These are phyloP conservation scores for Schizopygopsis malacanthus DNA, from an alignment of 2,797 vertebrate species.

Conservation along the genomic window DNA sequence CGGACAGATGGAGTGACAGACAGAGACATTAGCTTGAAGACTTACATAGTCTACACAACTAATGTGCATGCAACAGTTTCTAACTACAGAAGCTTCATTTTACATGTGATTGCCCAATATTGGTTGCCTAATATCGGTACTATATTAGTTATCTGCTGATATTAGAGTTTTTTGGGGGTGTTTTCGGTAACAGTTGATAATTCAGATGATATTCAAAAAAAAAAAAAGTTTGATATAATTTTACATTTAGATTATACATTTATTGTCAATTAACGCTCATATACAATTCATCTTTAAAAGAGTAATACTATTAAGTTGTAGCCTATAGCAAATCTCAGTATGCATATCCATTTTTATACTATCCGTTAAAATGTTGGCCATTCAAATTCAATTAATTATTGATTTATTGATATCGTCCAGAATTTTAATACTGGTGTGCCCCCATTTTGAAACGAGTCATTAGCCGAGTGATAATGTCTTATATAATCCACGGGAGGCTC, in stretches of 20 bases:
- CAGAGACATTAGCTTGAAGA: not conserved
- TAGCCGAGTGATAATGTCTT: not conserved
- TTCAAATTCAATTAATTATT: not conserved
- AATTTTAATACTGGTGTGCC: not conserved
- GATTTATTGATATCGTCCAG: not conserved
- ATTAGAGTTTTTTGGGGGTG: too few relatives aligned
- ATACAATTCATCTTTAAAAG: not conserved
- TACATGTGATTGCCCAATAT: not conserved
- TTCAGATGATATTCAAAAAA: not conserved
- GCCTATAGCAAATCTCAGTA: not conserved
- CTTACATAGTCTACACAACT: not conserved
- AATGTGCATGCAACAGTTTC: not conserved
- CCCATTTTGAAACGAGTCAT: not conserved
- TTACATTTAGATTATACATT: not conserved
- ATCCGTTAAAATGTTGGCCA: not conserved
- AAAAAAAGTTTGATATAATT: not conserved
- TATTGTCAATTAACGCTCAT: not conserved
- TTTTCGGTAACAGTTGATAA: not conserved
- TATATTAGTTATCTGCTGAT: not conserved
- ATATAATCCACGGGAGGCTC: not conserved
- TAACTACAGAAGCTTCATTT: not conserved
- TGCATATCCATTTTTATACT: not conserved
- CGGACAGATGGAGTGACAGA: too few relatives aligned
- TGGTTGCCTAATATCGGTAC: not conserved
- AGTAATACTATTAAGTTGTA: not conserved